Conservation (phyloP, 1,140 invertebrate genomes). For the Platyscapa corneri region DNA sequence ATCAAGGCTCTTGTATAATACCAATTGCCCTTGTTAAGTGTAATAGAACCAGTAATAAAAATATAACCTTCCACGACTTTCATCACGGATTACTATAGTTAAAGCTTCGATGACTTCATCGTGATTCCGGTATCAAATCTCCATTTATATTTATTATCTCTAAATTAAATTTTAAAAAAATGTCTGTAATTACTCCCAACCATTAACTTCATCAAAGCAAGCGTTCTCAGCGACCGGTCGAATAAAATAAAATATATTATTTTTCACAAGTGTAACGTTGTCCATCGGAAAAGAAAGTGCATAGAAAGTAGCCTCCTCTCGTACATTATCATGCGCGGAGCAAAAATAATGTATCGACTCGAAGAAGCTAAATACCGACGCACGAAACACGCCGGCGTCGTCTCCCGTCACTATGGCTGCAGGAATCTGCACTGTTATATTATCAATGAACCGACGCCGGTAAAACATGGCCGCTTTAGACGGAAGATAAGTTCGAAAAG, state of each 20-base stretch:
- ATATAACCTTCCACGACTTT: constrained; percentile 59
- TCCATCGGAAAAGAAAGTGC: background rate
- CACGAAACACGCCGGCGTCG: background rate
- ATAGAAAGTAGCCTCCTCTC: background rate
- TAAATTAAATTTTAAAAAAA: too few species aligned
- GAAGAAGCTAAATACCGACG: constrained; percentile 10
- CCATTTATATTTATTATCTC: background rate
- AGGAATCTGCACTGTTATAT: constrained; percentile 41
- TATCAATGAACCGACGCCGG: background rate
- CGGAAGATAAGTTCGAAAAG: background rate
- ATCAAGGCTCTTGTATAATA: constrained; percentile 69
- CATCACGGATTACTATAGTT: constrained; percentile 39
- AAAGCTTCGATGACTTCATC: constrained; percentile 29
- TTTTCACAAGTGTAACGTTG: background rate
- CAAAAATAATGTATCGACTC: constrained; percentile 5
- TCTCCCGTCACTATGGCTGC: background rate
- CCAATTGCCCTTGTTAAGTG: constrained; percentile 72
- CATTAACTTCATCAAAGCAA: too few species aligned
- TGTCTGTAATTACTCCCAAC: too few species aligned
- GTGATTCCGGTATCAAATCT: background rate
- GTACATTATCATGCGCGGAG: background rate
- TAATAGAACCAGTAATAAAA: constrained; percentile 70
- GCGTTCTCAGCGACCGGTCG: too few species aligned
- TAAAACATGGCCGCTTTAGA: background rate
- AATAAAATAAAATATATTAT: too few species aligned